A percentile compares a stretch with the other conserved stretches of the same genome.
Evolutionary conservation across 1,140 invertebrate genomes (phyloP).

Genomic region (Drosophila sp.): DNA sequence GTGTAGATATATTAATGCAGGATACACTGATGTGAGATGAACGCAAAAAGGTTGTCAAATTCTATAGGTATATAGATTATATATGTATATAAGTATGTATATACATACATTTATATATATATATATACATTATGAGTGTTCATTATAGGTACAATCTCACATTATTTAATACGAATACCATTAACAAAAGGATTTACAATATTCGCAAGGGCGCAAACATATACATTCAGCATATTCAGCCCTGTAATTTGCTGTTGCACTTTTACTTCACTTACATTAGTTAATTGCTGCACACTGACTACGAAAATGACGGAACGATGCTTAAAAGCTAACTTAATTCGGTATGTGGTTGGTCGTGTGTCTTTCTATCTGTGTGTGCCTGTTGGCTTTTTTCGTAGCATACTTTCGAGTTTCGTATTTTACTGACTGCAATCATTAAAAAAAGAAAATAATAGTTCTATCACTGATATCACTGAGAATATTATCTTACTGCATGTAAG

Average conservation of each 20-base stretch:
- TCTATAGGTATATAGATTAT: neutral
- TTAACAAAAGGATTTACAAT: neutral
- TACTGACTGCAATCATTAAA: too few species aligned
- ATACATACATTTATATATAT: neutral
- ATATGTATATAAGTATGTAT: neutral
- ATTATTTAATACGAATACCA: neutral
- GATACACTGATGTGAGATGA: constrained; percentile 5
- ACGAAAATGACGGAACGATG: neutral
- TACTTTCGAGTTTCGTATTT: neutral
- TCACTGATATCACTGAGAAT: too few species aligned
- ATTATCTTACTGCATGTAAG: too few species aligned
- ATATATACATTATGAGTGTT: too few species aligned
- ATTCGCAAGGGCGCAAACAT: neutral
- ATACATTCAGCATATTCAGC: neutral
- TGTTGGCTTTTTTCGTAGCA: neutral
- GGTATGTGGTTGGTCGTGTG: too few species aligned
- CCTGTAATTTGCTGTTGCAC: neutral
- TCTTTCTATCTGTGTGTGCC: neutral
- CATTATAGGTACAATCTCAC: neutral
- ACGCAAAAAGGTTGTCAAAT: neutral
- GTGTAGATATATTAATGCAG: constrained; percentile 2
- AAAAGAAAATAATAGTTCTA: too few species aligned
- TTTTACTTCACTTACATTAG: constrained; percentile 19
- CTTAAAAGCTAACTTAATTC: constrained; percentile 2
- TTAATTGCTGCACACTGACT: constrained; percentile 18